Base-by-base conservation (phyloP, 1,140 invertebrate genomes). In the Panagrolaimus sp. region DNA sequence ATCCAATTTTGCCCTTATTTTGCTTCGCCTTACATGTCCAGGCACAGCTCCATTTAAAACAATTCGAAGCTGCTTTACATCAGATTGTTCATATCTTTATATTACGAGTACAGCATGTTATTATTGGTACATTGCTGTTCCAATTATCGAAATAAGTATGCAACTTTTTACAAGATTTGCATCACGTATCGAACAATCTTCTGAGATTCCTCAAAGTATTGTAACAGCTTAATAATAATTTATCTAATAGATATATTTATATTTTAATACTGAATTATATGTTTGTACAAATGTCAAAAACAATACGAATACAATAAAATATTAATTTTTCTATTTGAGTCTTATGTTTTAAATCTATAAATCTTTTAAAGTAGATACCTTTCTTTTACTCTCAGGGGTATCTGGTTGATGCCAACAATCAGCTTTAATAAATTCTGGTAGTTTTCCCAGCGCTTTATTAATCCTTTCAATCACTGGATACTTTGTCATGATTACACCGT, bases 391-490 rank as follows among this genome's bases (percentile, higher is more conserved):
- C 13, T 75, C 74, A 7, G 80, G 80, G 25, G 82, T 78, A 85
- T 97, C 93, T 20, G 91, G 91, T 87, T 96, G 92, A 80, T 89
- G 88, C 72, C 89, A 89, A 38, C 91, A 90, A 84, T 93, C 90
- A 71, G 92, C 90, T 23, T 89, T 89, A 48, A 90, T 87, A 84
- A 97, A 95, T 1, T 91, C 91, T 82, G 93, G 91, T 66, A 94
- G 85, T 81, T 91, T 88, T 1, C 44, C 62, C 5, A 87, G 77
- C 8, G 78, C 77, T 44, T 90, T 88, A 84, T 92, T 89, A 48
- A 96, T 91, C 74, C 91, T 87, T 31, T 90, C 84, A 72, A 96
- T 93, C 57, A 89, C 91, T 14, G 93, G 93, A 84, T 91, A 97
- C 0, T 89, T 88, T 72, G 89, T 87, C 78, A 96, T 85, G 82